Evolutionary conservation across 1,140 invertebrate genomes (phyloP).

Genomic region (Temnothorax longispinosus): DNA sequence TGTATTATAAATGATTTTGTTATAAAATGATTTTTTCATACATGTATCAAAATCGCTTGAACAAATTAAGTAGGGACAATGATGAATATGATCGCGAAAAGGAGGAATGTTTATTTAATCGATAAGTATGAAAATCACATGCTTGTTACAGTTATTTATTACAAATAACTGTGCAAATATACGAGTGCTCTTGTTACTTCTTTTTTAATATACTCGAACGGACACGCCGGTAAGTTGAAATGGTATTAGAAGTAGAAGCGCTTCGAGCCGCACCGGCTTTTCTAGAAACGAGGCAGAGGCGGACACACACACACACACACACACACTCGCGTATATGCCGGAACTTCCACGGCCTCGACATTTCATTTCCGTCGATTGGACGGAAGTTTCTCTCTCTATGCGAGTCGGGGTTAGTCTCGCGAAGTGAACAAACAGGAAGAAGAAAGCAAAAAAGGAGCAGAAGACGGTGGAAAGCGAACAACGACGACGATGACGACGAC

Average conservation of each 20-base stretch:
- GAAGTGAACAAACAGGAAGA: conserved; percentile 63
- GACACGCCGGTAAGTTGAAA: conserved; percentile 52
- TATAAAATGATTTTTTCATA: neutral
- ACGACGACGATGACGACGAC: conserved; percentile 7
- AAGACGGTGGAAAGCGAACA: neutral
- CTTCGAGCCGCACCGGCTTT: conserved; percentile 61
- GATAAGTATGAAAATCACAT: neutral
- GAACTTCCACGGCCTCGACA: conserved; percentile 70
- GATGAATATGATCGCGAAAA: neutral
- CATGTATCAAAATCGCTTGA: neutral
- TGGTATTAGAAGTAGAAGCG: conserved; percentile 38
- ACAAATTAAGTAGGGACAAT: neutral
- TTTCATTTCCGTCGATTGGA: conserved; percentile 76
- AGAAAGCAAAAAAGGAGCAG: conserved; percentile 46
- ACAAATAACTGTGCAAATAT: neutral
- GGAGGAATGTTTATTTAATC: neutral
- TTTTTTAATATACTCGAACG: conserved; percentile 37
- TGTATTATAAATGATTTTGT: neutral
- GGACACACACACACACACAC: conserved; percentile 8
- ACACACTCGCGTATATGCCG: conserved; percentile 65
- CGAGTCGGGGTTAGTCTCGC: conserved; percentile 68
- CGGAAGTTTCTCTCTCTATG: conserved; percentile 73
- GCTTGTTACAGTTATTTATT: neutral
- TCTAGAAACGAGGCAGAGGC: conserved; percentile 46
- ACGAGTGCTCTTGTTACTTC: neutral